Percentiles rank a stretch among this genome's conserved stretches.
Conservation (phyloP, 1,140 invertebrate genomes). For the Drosophila tsacasi region DNA sequence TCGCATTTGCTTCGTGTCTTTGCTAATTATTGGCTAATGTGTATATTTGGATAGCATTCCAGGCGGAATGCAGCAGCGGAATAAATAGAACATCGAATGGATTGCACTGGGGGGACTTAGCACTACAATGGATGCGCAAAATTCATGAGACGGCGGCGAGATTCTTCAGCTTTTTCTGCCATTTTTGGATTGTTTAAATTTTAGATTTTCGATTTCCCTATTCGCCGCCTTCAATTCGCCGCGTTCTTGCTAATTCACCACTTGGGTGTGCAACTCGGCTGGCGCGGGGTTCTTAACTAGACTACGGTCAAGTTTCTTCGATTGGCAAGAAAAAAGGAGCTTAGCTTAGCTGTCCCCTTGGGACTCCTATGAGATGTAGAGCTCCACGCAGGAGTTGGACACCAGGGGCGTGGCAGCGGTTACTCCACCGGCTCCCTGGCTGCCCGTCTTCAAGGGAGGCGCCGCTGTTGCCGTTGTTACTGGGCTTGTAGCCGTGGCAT, state of each 20-base stretch:
- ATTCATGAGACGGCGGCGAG: conserved; percentile 57
- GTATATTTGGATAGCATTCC: conserved; percentile 72
- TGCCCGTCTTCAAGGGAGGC: conserved; percentile 54
- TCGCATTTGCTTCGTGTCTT: conserved; percentile 56
- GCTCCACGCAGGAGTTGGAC: conserved; percentile 72
- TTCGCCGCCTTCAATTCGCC: conserved; percentile 45
- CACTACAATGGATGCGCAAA: conserved; percentile 49
- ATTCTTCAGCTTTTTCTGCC: conserved; percentile 26
- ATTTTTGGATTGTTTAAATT: background rate
- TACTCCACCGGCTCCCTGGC: conserved; percentile 21
- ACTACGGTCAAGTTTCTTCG: conserved; percentile 75
- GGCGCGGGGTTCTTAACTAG: conserved; percentile 50
- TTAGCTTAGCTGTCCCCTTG: conserved; percentile 3
- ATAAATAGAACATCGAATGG: conserved; percentile 66
- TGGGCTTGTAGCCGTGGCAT: conserved; percentile 17
- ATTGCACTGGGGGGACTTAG: conserved; percentile 68
- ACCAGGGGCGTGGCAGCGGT: conserved; percentile 59
- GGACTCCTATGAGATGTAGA: conserved; percentile 60
- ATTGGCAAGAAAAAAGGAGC: conserved; percentile 68
- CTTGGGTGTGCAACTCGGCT: conserved; percentile 48
- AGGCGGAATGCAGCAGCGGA: conserved; percentile 27
- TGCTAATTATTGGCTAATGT: conserved; percentile 76
- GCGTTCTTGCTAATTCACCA: conserved; percentile 10
- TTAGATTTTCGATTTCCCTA: background rate
- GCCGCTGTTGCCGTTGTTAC: background rate